Conservation (phyloP, 2,797 vertebrate species). For the Aulostomus chinensis region DNA sequence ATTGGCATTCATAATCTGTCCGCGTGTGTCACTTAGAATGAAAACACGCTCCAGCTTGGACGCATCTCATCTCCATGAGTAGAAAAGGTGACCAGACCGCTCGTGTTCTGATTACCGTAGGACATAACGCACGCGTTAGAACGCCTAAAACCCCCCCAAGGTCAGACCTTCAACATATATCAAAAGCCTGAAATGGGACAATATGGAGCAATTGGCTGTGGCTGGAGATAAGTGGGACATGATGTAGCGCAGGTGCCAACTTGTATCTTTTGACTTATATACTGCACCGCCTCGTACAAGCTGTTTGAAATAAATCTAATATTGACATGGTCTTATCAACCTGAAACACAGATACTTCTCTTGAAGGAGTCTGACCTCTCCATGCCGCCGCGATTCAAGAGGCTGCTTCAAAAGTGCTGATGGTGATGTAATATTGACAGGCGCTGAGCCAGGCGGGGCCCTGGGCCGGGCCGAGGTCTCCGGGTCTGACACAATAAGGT, state of each 20-base stretch:
- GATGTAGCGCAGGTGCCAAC: slow-evolving; percentile 53
- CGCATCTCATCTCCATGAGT: slow-evolving; percentile 36
- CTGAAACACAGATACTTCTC: slow-evolving; percentile 10
- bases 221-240: slow-evolving; percentile 48
- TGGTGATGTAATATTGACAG: slow-evolving; percentile 72
- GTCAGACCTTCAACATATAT: slow-evolving; percentile 38
- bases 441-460: slow-evolving; percentile 59
- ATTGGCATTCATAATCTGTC: slow-evolving; percentile 57
- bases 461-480: too few relatives aligned
- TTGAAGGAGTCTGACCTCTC: slow-evolving; percentile 13
- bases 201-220: slow-evolving; percentile 11
- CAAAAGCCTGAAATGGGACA: slow-evolving; percentile 12
- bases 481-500: slow-evolving; percentile 79
- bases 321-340: slow-evolving; percentile 51
- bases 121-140: slow-evolving; percentile 59
- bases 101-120: slow-evolving; percentile 43
- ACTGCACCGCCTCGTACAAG: slow-evolving; percentile 36
- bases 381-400: neutral
- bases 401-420: slow-evolving; percentile 66
- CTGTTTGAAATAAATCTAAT: slow-evolving; percentile 54
- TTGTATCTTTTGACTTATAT: slow-evolving; percentile 30
- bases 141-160: slow-evolving; percentile 51
- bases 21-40: slow-evolving; percentile 34
- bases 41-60: slow-evolving; percentile 15
- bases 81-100: slow-evolving; percentile 40